A percentile compares a stretch with the other conserved stretches of the same genome.
Conservation (phyloP, 2,113 vertebrate species). For the Chamaetylas fuelleborni region DNA sequence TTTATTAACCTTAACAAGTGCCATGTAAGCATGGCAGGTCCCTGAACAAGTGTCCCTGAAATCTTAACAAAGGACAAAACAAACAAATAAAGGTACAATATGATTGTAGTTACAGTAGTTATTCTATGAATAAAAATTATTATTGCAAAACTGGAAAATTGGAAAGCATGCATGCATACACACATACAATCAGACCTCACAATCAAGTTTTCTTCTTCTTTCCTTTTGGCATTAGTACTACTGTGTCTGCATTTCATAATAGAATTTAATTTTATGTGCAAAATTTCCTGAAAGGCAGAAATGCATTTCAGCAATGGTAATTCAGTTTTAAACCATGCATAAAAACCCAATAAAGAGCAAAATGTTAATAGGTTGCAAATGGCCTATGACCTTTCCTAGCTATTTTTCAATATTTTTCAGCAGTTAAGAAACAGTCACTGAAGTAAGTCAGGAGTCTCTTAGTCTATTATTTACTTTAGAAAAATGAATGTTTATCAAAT, state of each 20-base stretch:
- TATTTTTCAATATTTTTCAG: constrained; percentile 43
- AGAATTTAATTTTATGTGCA: constrained; percentile 58
- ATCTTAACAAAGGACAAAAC: neutral
- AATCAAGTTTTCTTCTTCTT: neutral
- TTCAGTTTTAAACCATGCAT: constrained; percentile 62
- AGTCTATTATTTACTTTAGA: neutral
- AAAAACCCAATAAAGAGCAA: constrained; percentile 60
- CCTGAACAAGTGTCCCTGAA: neutral
- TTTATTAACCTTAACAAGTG: neutral
- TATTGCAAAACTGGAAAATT: neutral
- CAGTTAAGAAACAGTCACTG: neutral
- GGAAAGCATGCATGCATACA: neutral
- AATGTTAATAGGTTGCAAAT: neutral
- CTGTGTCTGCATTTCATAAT: constrained; percentile 12
- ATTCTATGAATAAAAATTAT: neutral
- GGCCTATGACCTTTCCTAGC: constrained; percentile 38
- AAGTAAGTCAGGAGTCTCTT: neutral
- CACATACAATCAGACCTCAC: neutral
- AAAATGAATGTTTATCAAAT: constrained; percentile 56
- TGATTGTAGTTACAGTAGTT: neutral
- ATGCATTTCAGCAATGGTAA: constrained; percentile 45
- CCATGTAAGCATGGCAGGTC: neutral
- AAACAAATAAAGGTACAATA: neutral
- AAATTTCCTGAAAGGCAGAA: constrained; percentile 60
- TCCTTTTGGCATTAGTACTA: neutral